Evolutionary conservation across 2,797 vertebrate species (phyloP), one percentile per base, ranked within the genome.

Genomic region (Alauda arvensis): DNA sequence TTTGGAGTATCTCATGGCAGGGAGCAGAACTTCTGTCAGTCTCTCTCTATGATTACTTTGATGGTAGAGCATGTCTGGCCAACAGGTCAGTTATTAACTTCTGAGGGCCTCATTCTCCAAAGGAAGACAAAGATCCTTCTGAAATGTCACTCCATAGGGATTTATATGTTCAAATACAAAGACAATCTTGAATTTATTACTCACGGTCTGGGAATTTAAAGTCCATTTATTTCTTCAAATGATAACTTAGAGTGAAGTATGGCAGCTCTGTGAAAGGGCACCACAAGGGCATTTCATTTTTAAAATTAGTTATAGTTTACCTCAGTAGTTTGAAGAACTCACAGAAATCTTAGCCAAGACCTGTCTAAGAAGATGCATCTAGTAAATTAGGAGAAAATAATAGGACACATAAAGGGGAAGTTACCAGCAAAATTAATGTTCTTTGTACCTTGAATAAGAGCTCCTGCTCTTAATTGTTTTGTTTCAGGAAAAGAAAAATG

Each of bases 141-240:
- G 53, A 91, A 83, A 69, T 68, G 31, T 65, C 75, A 45, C 43
- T 77, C 77, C 21, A 13, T 15, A 29, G 24, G 33, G 49, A 76
- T 69, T 85, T 83, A 76, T 42, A 70, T 24, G 18, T 76, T 77
- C 17, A 18, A 65, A 12, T 28, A 78, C 51, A 79, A 83, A 91
- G 77, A 33, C 9, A 81, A 6, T 72, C 63, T 83, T 80, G 45
- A 87, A 72, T 72, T 81, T 91, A 16, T 80, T 85, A 78, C 45
- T 85, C 39, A 69, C 23, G 0, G 55, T 56, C 70, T 78, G 23
- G 48, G 75, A 92, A 90, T 80, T 83, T 81, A 37, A 75, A 87
- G 59, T 59, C 21, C 21, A 18, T 87, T 81, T 77, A 75, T 92
- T 91, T 72, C 45, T 87, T 81, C 49, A 90, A 68, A 80, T 83